phyloP scores from a whole-genome alignment of 2,888 invertebrate genomes.

The Cryptophagus acutangulus region DNA sequence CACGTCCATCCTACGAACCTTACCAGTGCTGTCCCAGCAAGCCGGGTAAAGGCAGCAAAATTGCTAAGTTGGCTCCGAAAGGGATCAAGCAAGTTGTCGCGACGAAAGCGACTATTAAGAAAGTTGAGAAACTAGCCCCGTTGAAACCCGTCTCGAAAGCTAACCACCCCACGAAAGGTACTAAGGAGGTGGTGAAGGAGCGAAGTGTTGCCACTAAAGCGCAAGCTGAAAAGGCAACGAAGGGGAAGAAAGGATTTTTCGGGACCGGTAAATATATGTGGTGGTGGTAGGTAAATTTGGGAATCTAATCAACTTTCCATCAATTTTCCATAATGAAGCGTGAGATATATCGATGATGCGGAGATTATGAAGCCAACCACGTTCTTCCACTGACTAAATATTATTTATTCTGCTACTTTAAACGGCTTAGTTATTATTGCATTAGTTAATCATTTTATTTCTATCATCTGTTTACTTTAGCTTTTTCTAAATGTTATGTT shows the following conservation, averaged over 20 bases:
- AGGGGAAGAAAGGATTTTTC: constrained; percentile 78
- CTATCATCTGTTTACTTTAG: no score
- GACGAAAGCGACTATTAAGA: constrained; percentile 34
- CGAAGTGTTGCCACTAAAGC: constrained; percentile 49
- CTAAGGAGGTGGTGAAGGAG: constrained; percentile 28
- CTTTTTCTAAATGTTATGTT: constrained; percentile 24
- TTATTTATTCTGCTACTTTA: constrained; percentile 31
- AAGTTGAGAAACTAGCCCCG: constrained; percentile 38
- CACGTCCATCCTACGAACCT: constrained; percentile 76
- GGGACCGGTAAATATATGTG: constrained; percentile 78
- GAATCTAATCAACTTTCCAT: constrained; percentile 36
- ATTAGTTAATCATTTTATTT: no score
- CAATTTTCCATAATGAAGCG: constrained; percentile 43
- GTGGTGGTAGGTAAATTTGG: constrained; percentile 65
- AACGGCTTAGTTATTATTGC: constrained; percentile 32
- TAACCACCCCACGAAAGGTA: constrained; percentile 32
- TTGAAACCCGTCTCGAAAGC: constrained; percentile 45
- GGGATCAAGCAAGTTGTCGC: constrained; percentile 32
- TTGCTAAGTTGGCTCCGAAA: constrained; percentile 60
- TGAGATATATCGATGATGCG: constrained; percentile 35
- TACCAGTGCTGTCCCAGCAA: constrained; percentile 90
- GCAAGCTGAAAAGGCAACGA: constrained; percentile 52
- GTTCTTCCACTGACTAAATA: constrained; percentile 13
- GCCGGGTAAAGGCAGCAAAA: constrained; percentile 72
- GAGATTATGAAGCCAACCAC: no score